Conservation (phyloP, 2,113 vertebrate species). For the Platycercus adscitus region DNA sequence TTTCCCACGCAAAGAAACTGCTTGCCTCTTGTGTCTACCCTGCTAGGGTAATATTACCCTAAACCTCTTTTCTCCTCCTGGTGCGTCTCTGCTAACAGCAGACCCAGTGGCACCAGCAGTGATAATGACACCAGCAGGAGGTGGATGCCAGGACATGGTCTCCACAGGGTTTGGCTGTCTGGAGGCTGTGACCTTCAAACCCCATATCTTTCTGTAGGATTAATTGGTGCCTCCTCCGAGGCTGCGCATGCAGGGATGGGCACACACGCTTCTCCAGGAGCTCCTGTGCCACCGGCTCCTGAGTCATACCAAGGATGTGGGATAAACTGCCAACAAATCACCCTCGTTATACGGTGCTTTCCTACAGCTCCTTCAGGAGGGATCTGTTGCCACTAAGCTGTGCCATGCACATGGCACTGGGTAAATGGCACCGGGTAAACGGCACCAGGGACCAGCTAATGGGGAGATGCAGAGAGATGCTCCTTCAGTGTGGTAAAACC, state of each 20-base stretch:
- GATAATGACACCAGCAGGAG: not conserved
- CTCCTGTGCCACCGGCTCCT: not conserved
- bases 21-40: not conserved
- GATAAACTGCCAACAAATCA: not conserved
- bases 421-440: not conserved
- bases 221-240: not conserved
- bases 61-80: not conserved
- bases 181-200: not conserved
- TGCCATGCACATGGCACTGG: not conserved
- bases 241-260: rapidly evolving
- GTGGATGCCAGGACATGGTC: not conserved
- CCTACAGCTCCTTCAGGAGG: not conserved
- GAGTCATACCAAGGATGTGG: not conserved
- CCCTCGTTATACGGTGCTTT: rapidly evolving
- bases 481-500: not conserved
- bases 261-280: rapidly evolving
- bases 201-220: not conserved
- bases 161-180: not conserved
- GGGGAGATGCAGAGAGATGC: not conserved
- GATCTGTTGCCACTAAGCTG: rapidly evolving
- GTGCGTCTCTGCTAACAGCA: not conserved
- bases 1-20: not conserved
- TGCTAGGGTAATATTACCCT: not conserved
- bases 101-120: not conserved
- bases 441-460: not conserved